Conservation (phyloP, 2,113 vertebrate genomes). For the Otocyon megalotis region DNA sequence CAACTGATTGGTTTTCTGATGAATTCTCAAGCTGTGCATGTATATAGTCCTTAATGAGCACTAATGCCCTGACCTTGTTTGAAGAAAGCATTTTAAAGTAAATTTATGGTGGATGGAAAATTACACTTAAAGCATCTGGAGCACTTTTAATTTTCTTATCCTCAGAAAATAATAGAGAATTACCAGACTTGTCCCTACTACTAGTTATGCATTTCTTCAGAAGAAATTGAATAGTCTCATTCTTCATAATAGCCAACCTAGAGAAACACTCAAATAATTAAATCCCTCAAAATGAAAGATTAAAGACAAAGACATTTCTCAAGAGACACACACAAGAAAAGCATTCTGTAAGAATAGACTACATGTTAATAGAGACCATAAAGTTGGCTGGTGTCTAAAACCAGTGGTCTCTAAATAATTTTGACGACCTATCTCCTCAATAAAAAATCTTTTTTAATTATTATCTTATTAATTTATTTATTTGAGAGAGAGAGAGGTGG, state of each 20-base stretch:
- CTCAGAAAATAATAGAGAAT: conserved; percentile 66
- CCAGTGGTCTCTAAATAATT: not conserved
- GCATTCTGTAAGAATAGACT: not conserved
- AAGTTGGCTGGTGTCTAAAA: not conserved
- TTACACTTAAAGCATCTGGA: conserved; percentile 57
- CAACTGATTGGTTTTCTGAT: conserved; percentile 78
- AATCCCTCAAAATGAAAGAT: conserved; percentile 39
- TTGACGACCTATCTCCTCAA: not conserved
- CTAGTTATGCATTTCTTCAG: conserved; percentile 20
- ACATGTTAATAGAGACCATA: not conserved
- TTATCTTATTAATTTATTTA: not conserved
- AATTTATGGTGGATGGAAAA: conserved; percentile 77
- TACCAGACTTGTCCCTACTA: conserved; percentile 2
- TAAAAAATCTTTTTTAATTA: not conserved
- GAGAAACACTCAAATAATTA: conserved; percentile 20
- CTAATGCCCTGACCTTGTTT: conserved; percentile 69
- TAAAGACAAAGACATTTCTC: not conserved
- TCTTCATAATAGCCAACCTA: conserved; percentile 21
- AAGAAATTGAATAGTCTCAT: conserved; percentile 54
- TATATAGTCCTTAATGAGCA: conserved; percentile 76
- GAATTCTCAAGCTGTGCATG: conserved; percentile 71
- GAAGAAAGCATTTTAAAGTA: conserved; percentile 61
- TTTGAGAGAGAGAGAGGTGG: not conserved
- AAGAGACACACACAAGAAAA: not conserved
- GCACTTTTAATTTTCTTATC: conserved; percentile 71